Conservation (phyloP, 2,888 invertebrate genomes). For the Netelia inedita region DNA sequence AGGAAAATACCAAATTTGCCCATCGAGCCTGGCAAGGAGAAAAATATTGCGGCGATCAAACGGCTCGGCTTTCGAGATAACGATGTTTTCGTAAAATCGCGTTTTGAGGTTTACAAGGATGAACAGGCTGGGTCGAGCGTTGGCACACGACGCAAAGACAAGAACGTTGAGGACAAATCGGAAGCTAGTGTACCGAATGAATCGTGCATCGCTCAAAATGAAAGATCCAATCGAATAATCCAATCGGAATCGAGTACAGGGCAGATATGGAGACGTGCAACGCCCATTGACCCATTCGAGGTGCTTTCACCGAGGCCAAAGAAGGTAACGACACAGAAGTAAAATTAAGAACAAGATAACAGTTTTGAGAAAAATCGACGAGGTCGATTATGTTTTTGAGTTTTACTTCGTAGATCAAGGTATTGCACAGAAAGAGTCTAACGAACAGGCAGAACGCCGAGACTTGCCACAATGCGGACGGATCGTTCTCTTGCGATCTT, state of each 20-base stretch:
- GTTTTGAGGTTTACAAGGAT: conserved; percentile 52
- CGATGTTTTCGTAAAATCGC: conserved; percentile 47
- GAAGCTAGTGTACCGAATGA: not conserved
- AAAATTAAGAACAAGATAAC: conserved; percentile 14
- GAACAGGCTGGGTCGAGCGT: not conserved
- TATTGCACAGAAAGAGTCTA: conserved; percentile 21
- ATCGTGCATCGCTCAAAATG: not conserved
- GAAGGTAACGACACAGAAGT: conserved; percentile 33
- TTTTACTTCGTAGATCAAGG: conserved; percentile 51
- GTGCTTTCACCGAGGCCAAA: not conserved
- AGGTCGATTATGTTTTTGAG: not conserved
- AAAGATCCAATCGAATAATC: conserved; percentile 13
- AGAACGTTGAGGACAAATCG: not conserved
- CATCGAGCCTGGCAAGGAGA: not conserved
- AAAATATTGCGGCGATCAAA: conserved; percentile 28
- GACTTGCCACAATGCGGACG: not conserved
- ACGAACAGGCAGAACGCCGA: not conserved
- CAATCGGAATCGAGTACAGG: not conserved
- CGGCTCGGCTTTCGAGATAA: conserved; percentile 22
- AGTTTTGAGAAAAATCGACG: not conserved
- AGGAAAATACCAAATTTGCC: conserved; percentile 34
- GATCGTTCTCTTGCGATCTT: not conserved
- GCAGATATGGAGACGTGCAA: conserved; percentile 1
- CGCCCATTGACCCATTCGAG: conserved; percentile 10
- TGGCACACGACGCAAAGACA: not conserved